Conservation (phyloP, 53 echinoderm and acorn worm genomes). For the Holothuria scabra region DNA sequence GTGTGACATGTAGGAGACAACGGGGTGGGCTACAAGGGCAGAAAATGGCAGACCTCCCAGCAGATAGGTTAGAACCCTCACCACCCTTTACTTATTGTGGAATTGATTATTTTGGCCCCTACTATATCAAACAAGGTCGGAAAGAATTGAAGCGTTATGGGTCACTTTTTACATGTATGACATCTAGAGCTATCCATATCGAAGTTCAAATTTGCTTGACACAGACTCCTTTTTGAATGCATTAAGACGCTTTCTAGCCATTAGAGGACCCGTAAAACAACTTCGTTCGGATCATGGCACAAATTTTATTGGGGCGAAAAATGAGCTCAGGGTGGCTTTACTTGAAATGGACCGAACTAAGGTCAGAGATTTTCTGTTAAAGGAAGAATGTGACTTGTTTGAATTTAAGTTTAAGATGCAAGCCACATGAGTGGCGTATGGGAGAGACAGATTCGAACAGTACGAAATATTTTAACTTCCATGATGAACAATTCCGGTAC, state of each 20-base stretch:
- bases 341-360: constrained; percentile 48
- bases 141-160: constrained; percentile 71
- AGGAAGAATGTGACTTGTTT: constrained; percentile 54
- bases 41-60: no score
- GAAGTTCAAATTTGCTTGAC: constrained; percentile 53
- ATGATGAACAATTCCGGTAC: constrained; percentile 34
- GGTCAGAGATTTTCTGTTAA: constrained; percentile 44
- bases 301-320: constrained; percentile 67
- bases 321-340: constrained; percentile 40
- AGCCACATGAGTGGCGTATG: constrained; percentile 70
- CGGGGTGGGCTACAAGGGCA: no score
- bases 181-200: constrained; percentile 76
- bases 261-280: constrained; percentile 64
- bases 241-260: constrained; percentile 55
- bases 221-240: constrained; percentile 81
- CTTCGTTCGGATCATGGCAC: constrained; percentile 71
- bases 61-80: neutral
- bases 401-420: constrained; percentile 45
- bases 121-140: constrained; percentile 63
- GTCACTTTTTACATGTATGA: constrained; percentile 69
- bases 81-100: constrained; percentile 67
- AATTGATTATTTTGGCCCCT: constrained; percentile 77
- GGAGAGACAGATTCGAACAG: constrained; percentile 53
- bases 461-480: constrained; percentile 42
- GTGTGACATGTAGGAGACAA: neutral